These are phyloP conservation scores for Plotosus lineatus DNA, from an alignment of 2,113 vertebrate genomes.

Conservation along the genomic window DNA sequence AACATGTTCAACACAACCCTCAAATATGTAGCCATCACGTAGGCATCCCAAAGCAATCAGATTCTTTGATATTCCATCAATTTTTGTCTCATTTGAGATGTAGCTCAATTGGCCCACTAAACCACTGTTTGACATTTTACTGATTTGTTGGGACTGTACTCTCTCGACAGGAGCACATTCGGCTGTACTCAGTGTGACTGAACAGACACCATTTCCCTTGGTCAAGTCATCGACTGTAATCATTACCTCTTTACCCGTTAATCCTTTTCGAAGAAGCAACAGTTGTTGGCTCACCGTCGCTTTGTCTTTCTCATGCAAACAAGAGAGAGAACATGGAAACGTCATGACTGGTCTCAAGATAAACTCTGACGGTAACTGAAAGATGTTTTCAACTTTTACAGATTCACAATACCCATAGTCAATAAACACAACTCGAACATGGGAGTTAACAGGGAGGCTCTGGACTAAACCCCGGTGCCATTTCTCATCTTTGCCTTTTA, in stretches of 20 bases:
- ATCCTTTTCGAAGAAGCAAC: slow-evolving; percentile 70
- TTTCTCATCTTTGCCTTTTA: slow-evolving; percentile 79
- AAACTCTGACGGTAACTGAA: slow-evolving; percentile 77
- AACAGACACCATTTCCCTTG: slow-evolving; percentile 71
- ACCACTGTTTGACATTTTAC: slow-evolving; percentile 3
- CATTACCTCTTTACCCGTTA: slow-evolving; percentile 75
- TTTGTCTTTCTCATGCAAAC: slow-evolving; percentile 63
- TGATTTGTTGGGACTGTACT: background rate
- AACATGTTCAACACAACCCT: slow-evolving; percentile 76
- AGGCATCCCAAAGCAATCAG: slow-evolving; percentile 67
- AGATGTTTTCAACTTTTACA: slow-evolving; percentile 73
- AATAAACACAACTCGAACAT: slow-evolving; percentile 82
- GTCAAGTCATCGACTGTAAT: slow-evolving; percentile 68
- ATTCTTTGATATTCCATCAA: slow-evolving; percentile 39
- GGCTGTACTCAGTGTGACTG: slow-evolving; percentile 67
- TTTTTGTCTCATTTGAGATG: slow-evolving; percentile 45
- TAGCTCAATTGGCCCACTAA: background rate
- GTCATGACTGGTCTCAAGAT: slow-evolving; percentile 77
- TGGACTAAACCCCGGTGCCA: slow-evolving; percentile 89
- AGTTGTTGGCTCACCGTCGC: slow-evolving; percentile 69
- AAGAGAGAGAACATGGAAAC: slow-evolving; percentile 80
- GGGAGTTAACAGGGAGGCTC: slow-evolving; percentile 73
- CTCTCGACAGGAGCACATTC: slow-evolving; percentile 9
- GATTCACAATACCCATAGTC: slow-evolving; percentile 85
- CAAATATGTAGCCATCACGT: slow-evolving; percentile 63